Percentiles rank a stretch among this genome's conserved stretches.
phyloP scores from a whole-genome alignment of 2,797 vertebrate species.

The Sandelia bainsii region DNA sequence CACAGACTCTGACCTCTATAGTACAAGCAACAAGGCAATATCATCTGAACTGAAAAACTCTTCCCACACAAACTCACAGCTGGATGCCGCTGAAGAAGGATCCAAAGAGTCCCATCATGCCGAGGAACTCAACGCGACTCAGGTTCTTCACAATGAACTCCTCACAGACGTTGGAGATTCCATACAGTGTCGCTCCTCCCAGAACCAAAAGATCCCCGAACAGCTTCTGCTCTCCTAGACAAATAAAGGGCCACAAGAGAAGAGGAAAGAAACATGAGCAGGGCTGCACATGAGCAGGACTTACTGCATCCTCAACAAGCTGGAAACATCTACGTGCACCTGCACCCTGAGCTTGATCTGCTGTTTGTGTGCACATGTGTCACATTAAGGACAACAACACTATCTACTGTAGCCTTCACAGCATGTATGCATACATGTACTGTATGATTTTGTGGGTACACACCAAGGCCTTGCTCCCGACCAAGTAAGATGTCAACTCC shows the following conservation, averaged over 20 bases:
- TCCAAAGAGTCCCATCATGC: conserved; percentile 96
- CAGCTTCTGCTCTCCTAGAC: conserved; percentile 91
- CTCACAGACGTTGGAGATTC: conserved; percentile 94
- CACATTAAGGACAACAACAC: not conserved
- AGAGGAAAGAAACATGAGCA: not conserved
- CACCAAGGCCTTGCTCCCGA: conserved; percentile 91
- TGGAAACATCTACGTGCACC: not conserved
- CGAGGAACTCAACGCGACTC: conserved; percentile 94
- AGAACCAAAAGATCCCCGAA: conserved; percentile 94
- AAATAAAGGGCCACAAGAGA: not conserved
- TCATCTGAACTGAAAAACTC: not conserved
- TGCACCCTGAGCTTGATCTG: not conserved
- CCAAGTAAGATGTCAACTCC: conserved; percentile 93
- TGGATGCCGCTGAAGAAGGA: conserved; percentile 98
- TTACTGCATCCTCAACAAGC: no score
- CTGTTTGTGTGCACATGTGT: not conserved
- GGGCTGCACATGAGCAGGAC: not conserved
- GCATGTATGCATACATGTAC: not conserved
- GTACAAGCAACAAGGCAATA: not conserved
- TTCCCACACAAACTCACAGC: conserved; percentile 85
- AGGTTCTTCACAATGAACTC: conserved; percentile 95
- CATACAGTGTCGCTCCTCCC: conserved; percentile 91
- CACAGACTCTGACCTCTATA: not conserved
- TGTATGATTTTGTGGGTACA: conserved; percentile 47
- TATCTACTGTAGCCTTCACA: not conserved